Evolutionary conservation across 2,888 invertebrate species (phyloP).

Genomic region (Troilus luridus): DNA sequence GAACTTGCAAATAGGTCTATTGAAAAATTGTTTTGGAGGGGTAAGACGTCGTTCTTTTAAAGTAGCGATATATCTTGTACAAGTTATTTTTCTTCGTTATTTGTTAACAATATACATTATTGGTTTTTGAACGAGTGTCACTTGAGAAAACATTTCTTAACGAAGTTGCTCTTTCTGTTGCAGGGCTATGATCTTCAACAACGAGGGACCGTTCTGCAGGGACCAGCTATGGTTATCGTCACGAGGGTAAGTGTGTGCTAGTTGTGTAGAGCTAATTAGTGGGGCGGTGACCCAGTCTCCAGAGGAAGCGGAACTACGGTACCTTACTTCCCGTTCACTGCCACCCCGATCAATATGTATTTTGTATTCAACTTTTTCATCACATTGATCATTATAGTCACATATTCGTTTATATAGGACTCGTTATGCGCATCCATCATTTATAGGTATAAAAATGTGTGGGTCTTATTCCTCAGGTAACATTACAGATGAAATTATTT

Average conservation of each 20-base stretch:
- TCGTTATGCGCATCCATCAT: not conserved
- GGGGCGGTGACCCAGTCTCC: conserved; percentile 48
- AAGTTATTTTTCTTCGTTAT: no score
- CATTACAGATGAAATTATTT: no score
- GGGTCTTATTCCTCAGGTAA: no score
- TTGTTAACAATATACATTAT: no score
- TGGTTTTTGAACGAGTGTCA: not conserved
- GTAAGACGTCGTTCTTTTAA: no score
- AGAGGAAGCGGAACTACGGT: conserved; percentile 52
- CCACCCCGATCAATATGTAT: conserved; percentile 61
- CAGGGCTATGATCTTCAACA: conserved; percentile 65
- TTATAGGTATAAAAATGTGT: not conserved
- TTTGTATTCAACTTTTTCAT: not conserved
- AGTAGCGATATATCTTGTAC: no score
- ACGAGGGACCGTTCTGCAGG: conserved; percentile 58
- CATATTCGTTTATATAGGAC: not conserved
- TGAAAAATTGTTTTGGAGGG: no score
- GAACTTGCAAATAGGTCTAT: no score
- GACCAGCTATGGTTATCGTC: conserved; percentile 71
- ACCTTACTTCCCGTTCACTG: conserved; percentile 57
- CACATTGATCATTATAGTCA: not conserved
- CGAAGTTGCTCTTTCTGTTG: not conserved
- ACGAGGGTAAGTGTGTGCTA: conserved; percentile 70
- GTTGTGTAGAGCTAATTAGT: conserved; percentile 21
- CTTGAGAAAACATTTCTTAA: not conserved